Evolutionary conservation across 2,797 vertebrate genomes (phyloP).

Genomic region (Podarcis siculus): DNA sequence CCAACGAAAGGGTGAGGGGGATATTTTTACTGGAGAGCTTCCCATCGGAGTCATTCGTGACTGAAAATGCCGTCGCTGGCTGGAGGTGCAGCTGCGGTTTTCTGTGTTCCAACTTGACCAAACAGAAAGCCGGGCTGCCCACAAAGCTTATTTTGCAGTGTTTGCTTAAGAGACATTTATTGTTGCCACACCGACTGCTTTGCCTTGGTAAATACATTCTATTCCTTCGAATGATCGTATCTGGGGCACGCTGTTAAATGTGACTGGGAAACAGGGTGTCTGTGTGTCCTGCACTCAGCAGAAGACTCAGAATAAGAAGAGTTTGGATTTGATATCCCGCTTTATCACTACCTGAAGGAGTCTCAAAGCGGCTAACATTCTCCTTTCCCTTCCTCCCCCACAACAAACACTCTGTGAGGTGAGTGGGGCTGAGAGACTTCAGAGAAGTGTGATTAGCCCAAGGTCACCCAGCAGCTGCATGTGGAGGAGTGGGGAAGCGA

Average conservation of each 20-base stretch:
- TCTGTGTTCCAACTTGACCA: slow-evolving; percentile 19
- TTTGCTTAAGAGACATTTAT: slow-evolving; percentile 56
- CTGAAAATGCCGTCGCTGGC: neutral
- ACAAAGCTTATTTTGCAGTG: slow-evolving; percentile 46
- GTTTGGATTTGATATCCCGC: no score
- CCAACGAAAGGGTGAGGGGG: neutral
- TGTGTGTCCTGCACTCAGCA: no score
- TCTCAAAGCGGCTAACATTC: no score
- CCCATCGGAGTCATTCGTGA: slow-evolving; percentile 23
- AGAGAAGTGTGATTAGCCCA: no score
- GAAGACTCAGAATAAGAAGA: no score
- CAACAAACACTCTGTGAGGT: no score
- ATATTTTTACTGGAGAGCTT: slow-evolving; percentile 21
- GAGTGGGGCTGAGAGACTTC: no score
- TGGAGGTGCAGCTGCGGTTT: slow-evolving; percentile 7
- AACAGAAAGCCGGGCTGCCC: slow-evolving; percentile 7
- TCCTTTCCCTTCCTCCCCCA: no score
- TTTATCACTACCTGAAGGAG: no score
- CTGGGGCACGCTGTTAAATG: slow-evolving; percentile 18
- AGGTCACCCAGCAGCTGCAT: no score
- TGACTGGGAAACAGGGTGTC: neutral
- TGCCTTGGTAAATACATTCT: slow-evolving; percentile 37
- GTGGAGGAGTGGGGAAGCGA: no score
- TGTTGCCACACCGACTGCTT: slow-evolving; percentile 40
- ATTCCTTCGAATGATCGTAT: slow-evolving; percentile 49